Evolutionary conservation across 2,113 vertebrate species (phyloP), one percentile per base, ranked within the genome.

Genomic region (Echinops telfairi): DNA sequence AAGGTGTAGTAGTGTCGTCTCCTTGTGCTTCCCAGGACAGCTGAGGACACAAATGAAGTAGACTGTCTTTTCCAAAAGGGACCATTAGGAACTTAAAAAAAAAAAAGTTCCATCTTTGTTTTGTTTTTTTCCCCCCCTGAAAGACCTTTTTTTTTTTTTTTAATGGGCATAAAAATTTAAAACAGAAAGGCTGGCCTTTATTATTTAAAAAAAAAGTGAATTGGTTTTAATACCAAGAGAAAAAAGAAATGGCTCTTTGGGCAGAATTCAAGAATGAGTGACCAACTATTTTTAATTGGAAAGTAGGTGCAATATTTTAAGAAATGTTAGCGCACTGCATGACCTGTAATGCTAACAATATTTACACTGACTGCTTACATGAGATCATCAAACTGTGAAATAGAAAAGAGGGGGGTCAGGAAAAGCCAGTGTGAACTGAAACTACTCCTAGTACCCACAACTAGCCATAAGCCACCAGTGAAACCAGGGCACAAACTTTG

Each of bases 341-440:
- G 98, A 99, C 98, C 99, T 99, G 98, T 98, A 99, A 99, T 98
- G 98, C 98, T 99, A 98, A 99, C 98, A 99, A 99, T 99, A 99
- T 99, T 99, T 99, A 99, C 99, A 99, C 98, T 91, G 97, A 99
- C 98, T 98, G 98, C 98, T 98, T 98, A 99, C 98, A 99, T 93
- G 97, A 99, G 99, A 99, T 97, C 98, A 98, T 97, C 98, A 97
- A 98, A 98, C 97, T 97, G 96, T 96, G 96, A 96, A 94, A 96
- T 95, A 94, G 96, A 95, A 97, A 68, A 58, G 58, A 36, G 78
- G 36, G 57, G 15, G 33, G 29, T 6, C 47, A 10, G 47, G 2
- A 47, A 16, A 98, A 95, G 96, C 97, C 73, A 97, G 90, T 93
- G 98, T 98, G 98, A 98, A 98, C 97, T 98, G 97, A 97, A 98